phyloP scores from a whole-genome alignment of 1,140 invertebrate genomes.

The Asobara japonica region DNA sequence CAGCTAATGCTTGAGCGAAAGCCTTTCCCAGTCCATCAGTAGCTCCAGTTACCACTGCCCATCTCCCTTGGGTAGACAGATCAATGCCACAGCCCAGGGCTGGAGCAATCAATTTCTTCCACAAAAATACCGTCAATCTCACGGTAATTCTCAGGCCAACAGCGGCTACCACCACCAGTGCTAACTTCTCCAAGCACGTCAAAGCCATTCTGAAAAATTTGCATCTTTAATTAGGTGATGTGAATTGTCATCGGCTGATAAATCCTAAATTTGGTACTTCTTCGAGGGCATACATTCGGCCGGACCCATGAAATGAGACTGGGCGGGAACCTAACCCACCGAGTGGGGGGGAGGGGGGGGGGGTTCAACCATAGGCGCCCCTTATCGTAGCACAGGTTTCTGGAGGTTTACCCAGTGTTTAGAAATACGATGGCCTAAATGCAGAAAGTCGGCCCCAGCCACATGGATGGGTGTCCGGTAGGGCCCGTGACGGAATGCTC shows the following conservation, averaged over 20 bases:
- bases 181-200: slow-evolving; percentile 59
- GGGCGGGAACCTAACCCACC: too few species aligned
- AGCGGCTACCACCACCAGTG: slow-evolving; percentile 52
- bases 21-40: slow-evolving; percentile 95
- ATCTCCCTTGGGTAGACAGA: slow-evolving; percentile 54
- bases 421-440: too few species aligned
- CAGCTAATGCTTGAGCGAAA: slow-evolving; percentile 83
- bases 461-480: too few species aligned
- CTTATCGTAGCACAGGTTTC: too few species aligned
- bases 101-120: slow-evolving; percentile 61
- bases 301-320: too few species aligned
- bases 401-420: too few species aligned
- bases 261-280: too few species aligned
- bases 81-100: slow-evolving; percentile 54
- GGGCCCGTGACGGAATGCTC: too few species aligned
- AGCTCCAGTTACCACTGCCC: slow-evolving; percentile 85
- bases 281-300: too few species aligned
- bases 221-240: neutral
- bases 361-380: too few species aligned
- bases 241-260: neutral
- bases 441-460: too few species aligned
- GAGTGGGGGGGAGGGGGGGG: too few species aligned
- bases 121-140: slow-evolving; percentile 44
- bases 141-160: slow-evolving; percentile 53
- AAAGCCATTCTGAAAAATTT: slow-evolving; percentile 52